Percentiles rank a stretch among this genome's conserved stretches.
Conservation (phyloP, 2,797 vertebrate genomes). For the Capromys pilorides region DNA sequence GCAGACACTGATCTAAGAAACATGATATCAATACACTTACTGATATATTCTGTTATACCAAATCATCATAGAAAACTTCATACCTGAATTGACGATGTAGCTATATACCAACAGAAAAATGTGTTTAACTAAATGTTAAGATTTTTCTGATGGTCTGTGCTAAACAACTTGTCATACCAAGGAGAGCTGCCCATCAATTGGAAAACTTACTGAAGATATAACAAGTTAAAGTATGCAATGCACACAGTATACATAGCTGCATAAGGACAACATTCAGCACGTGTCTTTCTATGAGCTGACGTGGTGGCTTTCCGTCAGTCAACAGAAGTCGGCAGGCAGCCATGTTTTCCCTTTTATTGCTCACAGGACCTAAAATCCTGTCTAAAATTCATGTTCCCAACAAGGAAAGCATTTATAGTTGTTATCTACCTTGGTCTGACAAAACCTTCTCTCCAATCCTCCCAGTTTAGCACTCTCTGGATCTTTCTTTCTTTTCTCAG, state of each 20-base stretch:
- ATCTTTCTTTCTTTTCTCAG: conserved; percentile 18
- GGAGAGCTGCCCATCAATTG: neutral
- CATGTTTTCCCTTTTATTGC: conserved; percentile 8
- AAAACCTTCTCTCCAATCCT: neutral
- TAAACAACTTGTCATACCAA: neutral
- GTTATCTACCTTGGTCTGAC: neutral
- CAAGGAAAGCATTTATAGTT: neutral
- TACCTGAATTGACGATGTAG: neutral
- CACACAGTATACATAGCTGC: neutral
- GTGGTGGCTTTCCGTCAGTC: neutral
- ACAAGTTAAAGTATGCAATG: neutral
- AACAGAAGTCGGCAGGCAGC: neutral
- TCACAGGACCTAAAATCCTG: neutral
- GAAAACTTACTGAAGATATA: neutral
- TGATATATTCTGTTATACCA: neutral
- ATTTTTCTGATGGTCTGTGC: neutral
- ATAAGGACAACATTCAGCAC: neutral
- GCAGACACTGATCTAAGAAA: conserved; percentile 16
- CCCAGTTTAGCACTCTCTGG: neutral
- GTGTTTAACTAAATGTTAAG: neutral
- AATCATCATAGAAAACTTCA: conserved; percentile 23
- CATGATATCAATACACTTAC: neutral
- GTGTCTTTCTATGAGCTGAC: neutral
- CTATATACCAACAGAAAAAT: neutral
- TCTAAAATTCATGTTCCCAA: conserved; percentile 7